Conservation (phyloP, 2,888 invertebrate species). For the Lutraria lutraria region DNA sequence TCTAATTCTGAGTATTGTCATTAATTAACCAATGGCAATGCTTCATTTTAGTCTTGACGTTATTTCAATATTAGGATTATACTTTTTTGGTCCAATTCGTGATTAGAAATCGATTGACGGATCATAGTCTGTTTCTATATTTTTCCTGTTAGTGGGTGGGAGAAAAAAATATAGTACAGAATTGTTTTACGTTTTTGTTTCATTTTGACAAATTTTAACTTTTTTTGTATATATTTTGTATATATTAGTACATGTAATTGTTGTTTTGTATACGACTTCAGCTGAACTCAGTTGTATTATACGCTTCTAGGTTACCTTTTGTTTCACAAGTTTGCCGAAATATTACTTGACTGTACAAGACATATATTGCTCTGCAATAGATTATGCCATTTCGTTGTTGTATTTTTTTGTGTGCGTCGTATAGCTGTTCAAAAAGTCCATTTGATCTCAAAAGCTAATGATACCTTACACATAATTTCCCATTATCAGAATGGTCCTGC, state of each 20-base stretch:
- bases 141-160: neutral
- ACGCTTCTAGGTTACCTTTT: neutral
- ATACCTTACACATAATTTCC: neutral
- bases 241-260: conserved; percentile 18
- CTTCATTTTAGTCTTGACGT: neutral
- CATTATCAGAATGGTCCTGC: neutral
- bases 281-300: conserved; percentile 10
- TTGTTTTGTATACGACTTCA: conserved; percentile 1
- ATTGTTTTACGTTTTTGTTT: conserved; percentile 20
- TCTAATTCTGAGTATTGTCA: neutral
- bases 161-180: neutral
- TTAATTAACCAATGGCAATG: neutral
- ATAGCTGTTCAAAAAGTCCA: neutral
- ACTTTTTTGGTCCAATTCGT: neutral
- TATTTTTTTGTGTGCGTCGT: neutral
- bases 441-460: neutral
- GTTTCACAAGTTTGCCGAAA: neutral
- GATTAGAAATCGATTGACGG: neutral
- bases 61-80: no score
- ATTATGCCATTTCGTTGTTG: conserved; percentile 11
- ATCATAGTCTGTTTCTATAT: neutral
- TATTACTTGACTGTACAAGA: neutral
- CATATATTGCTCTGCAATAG: neutral
- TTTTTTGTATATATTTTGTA: conserved; percentile 11
- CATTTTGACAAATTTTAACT: conserved; percentile 22